Evolutionary conservation across 2,888 invertebrate genomes (phyloP), one percentile per base, ranked within the genome.

Genomic region (Blera fallax): DNA sequence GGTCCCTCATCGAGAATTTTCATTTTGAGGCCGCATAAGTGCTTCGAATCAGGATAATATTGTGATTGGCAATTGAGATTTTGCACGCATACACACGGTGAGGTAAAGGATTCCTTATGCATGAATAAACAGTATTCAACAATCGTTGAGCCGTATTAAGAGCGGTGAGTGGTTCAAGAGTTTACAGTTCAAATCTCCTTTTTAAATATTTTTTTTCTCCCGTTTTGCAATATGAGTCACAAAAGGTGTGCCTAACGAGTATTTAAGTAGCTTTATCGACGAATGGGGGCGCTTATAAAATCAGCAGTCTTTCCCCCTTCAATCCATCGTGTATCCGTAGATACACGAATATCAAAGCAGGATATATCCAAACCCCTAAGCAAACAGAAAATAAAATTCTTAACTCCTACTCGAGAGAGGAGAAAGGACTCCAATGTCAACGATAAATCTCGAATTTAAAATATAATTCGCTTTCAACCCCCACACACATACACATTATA

Each of bases 1-100:
- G 79, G 79, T 70, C 74, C 70, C 84, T 80, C 74, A 80, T 76
- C 43, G 48, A 21, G 45, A 37, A 48, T 79, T 69, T 56, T 48
- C 65, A 52, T 73, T 67, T 40, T 54, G 56, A 67, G 50, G 50
- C 43, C 62, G 10, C 60, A 69, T 69, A 73, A 83, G 83, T 78
- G 72, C 16, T 62, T 70, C 43, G 32, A 11, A 79, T 65, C 21
- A 21, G 43, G 18, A 48, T 21, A 64, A 52, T 64, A 27, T 56
- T 18, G 10, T 76, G 54, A 76, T 52, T 45, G 48, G 74, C 81
- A 76, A 81, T 81, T 76, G 81, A 76, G 45, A 76, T 32, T 37
- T 69, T 32, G 29, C 14, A 62, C 54, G 21, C 37, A 74, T 21
- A 40, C 29, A 37, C 10, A 14, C 7, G 8, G 14, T 40, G 21